Evolutionary conservation across 1,140 invertebrate species (phyloP), one percentile per base, ranked within the genome.

Genomic region (Oedothorax gibbosus): DNA sequence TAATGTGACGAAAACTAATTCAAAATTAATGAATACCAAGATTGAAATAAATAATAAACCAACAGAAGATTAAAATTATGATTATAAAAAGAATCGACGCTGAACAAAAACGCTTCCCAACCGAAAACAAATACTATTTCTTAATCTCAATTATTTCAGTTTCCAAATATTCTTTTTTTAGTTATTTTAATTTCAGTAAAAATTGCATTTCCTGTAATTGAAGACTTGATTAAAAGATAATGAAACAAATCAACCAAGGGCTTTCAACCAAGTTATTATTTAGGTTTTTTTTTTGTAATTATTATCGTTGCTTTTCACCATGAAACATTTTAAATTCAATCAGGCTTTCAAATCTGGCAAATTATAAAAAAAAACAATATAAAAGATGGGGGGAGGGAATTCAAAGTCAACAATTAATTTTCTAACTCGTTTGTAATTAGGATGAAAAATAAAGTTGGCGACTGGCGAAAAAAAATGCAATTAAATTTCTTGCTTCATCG

Each of bases 141-240:
- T 14, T 73, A 82, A 64, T 82, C 80, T 73, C 69, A 82, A 82
- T 82, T 82, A 82, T 82, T 82, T 82, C 69, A 82, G 57, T 71
- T 73, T 73, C 50, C 62, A 82, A 73, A 73, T 73, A 57, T 72
- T n/a, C 69, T 53, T 82, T 73, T 82, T 72, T 54, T 82, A 73
- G 72, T 73, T 35, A 50, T 81, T 82, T 82, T 60, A 73, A 79
- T 82, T 82, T 73, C 49, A 11, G 7, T 82, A 57, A 60, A 82
- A 82, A 73, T 73, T 72, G 72, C 64, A 64, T 73, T 82, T 60
- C 77, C 56, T 51, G 57, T 82, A 73, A 82, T 73, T 82, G 80
- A 82, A 82, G 80, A 73, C 80, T 82, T 82, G 80, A 82, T 82
- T 82, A 82, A 82, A 82, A 82, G 80, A 82, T 82, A 82, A 82